These are phyloP conservation scores for Cryptotermes secundus DNA, from an alignment of 1,140 invertebrate species.

Conservation along the genomic window DNA sequence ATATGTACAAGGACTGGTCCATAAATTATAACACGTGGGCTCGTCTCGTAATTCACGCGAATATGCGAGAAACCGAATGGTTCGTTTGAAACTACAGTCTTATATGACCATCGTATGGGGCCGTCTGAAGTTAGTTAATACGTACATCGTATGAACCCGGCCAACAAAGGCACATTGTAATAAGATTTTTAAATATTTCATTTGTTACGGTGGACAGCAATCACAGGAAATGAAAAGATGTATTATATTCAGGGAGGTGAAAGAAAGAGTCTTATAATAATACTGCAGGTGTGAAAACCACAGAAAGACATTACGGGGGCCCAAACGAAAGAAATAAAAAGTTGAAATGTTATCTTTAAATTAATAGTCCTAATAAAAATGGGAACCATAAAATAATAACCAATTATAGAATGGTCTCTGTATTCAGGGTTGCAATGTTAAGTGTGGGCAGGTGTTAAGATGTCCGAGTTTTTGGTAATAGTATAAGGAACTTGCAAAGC, in stretches of 20 bases:
- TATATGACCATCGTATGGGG: background rate
- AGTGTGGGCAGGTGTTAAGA: background rate
- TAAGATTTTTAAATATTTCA: constrained; percentile 7
- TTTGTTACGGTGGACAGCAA: background rate
- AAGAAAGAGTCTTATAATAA: background rate
- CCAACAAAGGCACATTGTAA: background rate
- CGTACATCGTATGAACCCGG: background rate
- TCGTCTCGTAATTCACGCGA: constrained; percentile 30
- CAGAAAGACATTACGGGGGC: background rate
- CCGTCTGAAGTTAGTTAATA: background rate
- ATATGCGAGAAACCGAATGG: constrained; percentile 26
- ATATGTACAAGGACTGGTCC: constrained; percentile 24
- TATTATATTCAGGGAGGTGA: background rate
- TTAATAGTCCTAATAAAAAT: constrained; percentile 1
- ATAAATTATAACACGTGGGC: constrained; percentile 30
- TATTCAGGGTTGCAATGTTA: background rate
- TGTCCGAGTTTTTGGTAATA: background rate
- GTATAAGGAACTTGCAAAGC: no score
- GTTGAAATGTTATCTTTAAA: background rate
- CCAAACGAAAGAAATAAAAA: constrained; percentile 17
- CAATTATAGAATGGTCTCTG: background rate
- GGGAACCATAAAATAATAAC: background rate
- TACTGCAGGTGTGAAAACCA: constrained; percentile 7
- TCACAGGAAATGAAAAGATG: background rate
- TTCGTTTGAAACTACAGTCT: background rate